Percentiles rank a stretch among this genome's conserved stretches.
Conservation (phyloP, 2,797 vertebrate species). For the Halcyon badia region DNA sequence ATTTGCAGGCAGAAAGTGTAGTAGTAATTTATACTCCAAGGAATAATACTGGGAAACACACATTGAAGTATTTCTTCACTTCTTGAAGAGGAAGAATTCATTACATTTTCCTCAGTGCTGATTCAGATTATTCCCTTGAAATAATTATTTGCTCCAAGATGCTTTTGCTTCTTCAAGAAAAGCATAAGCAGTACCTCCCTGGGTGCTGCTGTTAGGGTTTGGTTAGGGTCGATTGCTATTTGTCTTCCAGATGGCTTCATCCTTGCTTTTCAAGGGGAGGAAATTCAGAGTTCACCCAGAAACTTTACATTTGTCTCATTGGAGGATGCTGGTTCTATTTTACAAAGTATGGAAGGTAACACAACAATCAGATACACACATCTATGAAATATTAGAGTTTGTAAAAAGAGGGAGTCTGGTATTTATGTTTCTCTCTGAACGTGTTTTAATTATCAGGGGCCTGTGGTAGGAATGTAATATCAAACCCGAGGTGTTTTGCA, state of each 20-base stretch:
- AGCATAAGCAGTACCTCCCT: neutral
- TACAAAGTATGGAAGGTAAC: neutral
- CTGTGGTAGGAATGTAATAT: neutral
- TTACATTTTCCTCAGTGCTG: neutral
- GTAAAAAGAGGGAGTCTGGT: neutral
- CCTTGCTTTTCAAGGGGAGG: neutral
- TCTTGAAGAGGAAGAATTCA: neutral
- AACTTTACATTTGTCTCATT: neutral
- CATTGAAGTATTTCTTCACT: neutral
- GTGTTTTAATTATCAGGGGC: slow-evolving; percentile 10
- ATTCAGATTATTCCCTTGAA: neutral
- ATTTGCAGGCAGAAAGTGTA: neutral
- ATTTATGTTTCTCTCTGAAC: neutral
- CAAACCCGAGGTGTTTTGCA: neutral
- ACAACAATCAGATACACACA: neutral
- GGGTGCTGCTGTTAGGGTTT: neutral
- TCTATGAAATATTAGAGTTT: neutral
- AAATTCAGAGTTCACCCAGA: neutral
- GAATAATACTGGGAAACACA: neutral
- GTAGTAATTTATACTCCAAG: neutral
- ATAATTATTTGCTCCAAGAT: neutral
- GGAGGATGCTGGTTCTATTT: neutral
- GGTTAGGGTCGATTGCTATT: neutral
- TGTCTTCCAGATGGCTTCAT: neutral
- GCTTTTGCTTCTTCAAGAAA: neutral